Evolutionary conservation across 2,888 invertebrate species (phyloP).

Genomic region (Orthosia cruda): DNA sequence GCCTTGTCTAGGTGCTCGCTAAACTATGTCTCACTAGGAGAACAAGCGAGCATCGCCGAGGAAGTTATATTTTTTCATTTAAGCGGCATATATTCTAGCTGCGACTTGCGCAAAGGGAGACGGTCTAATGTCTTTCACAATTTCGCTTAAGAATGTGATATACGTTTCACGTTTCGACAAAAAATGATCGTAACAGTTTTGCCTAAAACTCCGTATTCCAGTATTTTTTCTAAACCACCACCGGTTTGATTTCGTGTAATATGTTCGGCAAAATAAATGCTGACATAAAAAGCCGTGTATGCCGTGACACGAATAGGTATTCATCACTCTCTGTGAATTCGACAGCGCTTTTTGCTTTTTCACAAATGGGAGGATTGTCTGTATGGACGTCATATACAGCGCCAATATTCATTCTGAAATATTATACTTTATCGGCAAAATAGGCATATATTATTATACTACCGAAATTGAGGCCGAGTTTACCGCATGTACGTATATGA

Average conservation of each 20-base stretch:
- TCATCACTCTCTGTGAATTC: conserved; percentile 60
- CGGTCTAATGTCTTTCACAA: conserved; percentile 27
- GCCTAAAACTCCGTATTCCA: neutral
- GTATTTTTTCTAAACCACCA: conserved; percentile 28
- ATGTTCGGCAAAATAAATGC: conserved; percentile 49
- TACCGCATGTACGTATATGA: neutral
- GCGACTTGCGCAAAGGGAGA: conserved; percentile 20
- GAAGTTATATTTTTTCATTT: conserved; percentile 71
- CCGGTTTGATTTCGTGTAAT: conserved; percentile 32
- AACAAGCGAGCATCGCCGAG: conserved; percentile 55
- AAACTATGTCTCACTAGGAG: conserved; percentile 58
- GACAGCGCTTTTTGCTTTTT: conserved; percentile 56
- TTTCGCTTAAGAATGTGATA: conserved; percentile 4
- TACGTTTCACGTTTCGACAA: neutral
- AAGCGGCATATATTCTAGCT: conserved; percentile 50
- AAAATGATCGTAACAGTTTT: neutral
- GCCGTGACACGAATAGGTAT: conserved; percentile 50
- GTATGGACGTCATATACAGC: conserved; percentile 46
- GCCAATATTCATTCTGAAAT: conserved; percentile 40
- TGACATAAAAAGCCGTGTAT: conserved; percentile 45
- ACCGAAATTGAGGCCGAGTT: conserved; percentile 14
- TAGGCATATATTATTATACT: conserved; percentile 11
- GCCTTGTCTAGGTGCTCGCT: conserved; percentile 73
- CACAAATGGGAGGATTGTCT: conserved; percentile 44
- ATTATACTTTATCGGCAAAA: conserved; percentile 41